Base-by-base conservation (phyloP, 35 echinoderm and acorn worm species). In the Chiridota heheva region DNA sequence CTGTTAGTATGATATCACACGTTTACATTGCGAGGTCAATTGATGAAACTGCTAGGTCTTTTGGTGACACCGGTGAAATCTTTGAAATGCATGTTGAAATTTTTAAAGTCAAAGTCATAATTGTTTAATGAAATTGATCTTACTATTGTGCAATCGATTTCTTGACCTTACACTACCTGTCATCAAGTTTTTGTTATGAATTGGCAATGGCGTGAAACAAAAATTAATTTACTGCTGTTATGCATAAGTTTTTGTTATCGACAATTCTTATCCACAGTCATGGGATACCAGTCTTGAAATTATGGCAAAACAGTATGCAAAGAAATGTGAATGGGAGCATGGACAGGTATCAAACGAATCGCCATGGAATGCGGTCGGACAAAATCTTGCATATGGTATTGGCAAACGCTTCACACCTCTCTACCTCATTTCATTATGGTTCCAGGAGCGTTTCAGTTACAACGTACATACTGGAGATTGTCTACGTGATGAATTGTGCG, bases 241-340 rank as follows among this genome's bases (percentile, higher is more conserved):
- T n/a, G n/a, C n/a, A n/a, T n/a, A n/a, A n/a, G n/a, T 77, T 3
- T 12, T 60, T 55, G 6, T 5, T 55, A 8, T 60, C 6, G 6
- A 30, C 37, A 24, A 56, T 77, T 7, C 40, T 83, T 72, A 2
- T 51, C 49, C 39, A 29, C 47, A 93, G 90, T 59, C 53, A 69
- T 96, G 91, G 91, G 86, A 90, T 68, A 63, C 81, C 25, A 82
- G 78, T 17, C 39, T 96, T 26, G 87, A 64, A 26, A 49, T 63
- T 29, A 96, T 90, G 92, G 61, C 92, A 7, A 81, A 78, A 38
- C 59, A 83, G 8, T 96, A 96, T 45, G 87, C 92, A 5, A 86
- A 90, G 76, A 70, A 86, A 49, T 96, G 92, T 63, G 72, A 81
- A 32, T 96, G 92, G 92, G 92, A 72, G 27, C 92, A 96, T 58